These are phyloP conservation scores for Orussus abietinus DNA, from an alignment of 1,140 invertebrate species.

Conservation along the genomic window DNA sequence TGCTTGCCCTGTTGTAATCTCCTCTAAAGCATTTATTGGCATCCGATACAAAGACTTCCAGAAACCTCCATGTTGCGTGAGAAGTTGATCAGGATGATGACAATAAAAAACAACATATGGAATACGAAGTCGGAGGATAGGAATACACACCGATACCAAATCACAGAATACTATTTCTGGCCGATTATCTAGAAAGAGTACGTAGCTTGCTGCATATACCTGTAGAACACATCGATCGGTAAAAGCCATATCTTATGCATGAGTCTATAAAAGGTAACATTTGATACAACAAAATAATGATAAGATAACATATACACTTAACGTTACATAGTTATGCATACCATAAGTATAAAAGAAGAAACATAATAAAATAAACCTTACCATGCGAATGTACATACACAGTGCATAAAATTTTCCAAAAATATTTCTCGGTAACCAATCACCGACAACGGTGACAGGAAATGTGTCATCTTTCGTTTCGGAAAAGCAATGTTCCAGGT, in stretches of 20 bases:
- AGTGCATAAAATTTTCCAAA: slow-evolving; percentile 85
- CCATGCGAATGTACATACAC: slow-evolving; percentile 92
- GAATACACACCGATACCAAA: slow-evolving; percentile 83
- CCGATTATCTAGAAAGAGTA: slow-evolving; percentile 50
- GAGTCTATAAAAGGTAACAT: too few relatives aligned
- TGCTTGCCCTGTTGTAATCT: slow-evolving; percentile 79
- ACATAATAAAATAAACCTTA: too few relatives aligned
- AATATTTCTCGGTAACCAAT: slow-evolving; percentile 80
- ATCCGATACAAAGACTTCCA: slow-evolving; percentile 79
- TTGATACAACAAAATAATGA: not conserved
- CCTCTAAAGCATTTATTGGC: slow-evolving; percentile 92
- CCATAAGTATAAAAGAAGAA: too few relatives aligned
- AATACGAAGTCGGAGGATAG: slow-evolving; percentile 68
- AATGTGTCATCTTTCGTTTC: slow-evolving; percentile 89
- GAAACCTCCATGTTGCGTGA: slow-evolving; percentile 64
- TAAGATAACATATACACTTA: not conserved
- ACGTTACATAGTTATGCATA: too few relatives aligned
- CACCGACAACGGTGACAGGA: slow-evolving; percentile 74
- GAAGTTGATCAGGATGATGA: slow-evolving; percentile 94
- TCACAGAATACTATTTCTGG: slow-evolving; percentile 90
- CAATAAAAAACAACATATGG: slow-evolving; percentile 90
- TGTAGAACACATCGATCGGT: too few relatives aligned
- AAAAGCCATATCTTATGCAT: too few relatives aligned
- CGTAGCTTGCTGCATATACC: slow-evolving; percentile 44
- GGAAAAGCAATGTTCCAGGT: slow-evolving; percentile 86